A percentile compares a stretch with the other conserved stretches of the same genome.
Conservation (phyloP, 2,797 vertebrate species). For the Tamandua tetradactyla region DNA sequence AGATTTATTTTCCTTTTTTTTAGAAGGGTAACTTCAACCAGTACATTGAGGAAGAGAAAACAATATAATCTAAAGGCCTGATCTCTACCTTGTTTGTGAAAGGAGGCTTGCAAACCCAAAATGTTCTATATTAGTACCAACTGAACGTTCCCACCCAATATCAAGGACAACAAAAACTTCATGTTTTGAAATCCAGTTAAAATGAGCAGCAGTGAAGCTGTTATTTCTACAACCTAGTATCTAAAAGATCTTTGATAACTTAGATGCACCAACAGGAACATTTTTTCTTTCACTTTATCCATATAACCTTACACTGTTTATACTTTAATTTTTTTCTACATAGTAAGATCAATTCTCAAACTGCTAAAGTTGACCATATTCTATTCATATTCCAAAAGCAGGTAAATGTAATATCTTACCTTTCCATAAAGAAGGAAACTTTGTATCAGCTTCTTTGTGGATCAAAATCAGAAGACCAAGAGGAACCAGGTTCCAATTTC, state of each 20-base stretch:
- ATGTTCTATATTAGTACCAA: not conserved
- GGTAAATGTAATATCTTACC: conserved; percentile 62
- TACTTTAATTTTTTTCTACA: not conserved
- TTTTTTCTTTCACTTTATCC: not conserved
- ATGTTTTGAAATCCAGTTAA: not conserved
- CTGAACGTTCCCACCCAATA: not conserved
- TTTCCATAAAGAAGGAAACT: conserved; percentile 72
- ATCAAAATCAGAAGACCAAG: conserved; percentile 60
- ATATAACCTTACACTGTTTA: not conserved
- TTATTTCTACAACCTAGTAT: not conserved
- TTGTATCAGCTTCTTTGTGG: conserved; percentile 60
- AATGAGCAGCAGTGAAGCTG: not conserved
- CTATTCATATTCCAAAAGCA: conserved; percentile 27
- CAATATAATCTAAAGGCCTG: not conserved
- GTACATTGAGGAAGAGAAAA: not conserved
- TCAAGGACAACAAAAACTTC: not conserved
- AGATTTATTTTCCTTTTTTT: not conserved
- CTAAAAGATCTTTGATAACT: not conserved
- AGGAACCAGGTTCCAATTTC: conserved; percentile 66
- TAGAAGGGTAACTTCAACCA: not conserved
- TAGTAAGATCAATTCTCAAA: conserved; percentile 12
- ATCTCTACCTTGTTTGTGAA: not conserved
- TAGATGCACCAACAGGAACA: not conserved
- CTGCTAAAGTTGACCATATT: not conserved
- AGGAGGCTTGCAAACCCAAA: not conserved